Conservation (phyloP, 2,113 vertebrate species). For the Dromaius novaehollandiae region DNA sequence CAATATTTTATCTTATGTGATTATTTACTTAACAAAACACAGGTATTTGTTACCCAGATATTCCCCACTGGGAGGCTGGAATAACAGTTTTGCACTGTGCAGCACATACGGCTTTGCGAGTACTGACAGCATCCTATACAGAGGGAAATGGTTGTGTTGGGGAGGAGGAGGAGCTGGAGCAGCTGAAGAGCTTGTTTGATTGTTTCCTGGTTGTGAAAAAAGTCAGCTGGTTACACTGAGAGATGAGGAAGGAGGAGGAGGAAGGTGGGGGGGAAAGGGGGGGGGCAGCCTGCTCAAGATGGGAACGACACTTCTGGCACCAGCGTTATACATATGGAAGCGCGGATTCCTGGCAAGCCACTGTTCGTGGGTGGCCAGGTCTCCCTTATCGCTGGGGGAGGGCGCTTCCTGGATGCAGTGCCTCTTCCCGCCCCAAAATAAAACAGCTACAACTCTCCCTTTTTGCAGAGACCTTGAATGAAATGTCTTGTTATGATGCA, state of each 20-base stretch:
- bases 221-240: constrained; percentile 37
- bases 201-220: constrained; percentile 50
- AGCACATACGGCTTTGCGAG: constrained; percentile 16
- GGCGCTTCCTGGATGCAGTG: not conserved
- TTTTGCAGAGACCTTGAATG: not conserved
- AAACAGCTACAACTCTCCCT: not conserved
- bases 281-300: not conserved
- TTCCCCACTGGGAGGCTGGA: constrained; percentile 52
- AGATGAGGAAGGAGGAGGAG: not conserved
- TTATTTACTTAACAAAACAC: constrained; percentile 36
- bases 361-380: constrained; percentile 48
- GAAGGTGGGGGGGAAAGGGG: not conserved
- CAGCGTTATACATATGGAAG: not conserved
- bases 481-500: not conserved
- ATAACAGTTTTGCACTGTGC: not conserved
- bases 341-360: not conserved
- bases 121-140: constrained; percentile 5
- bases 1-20: constrained; percentile 46
- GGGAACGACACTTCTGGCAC: constrained; percentile 21
- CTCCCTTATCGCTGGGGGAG: not conserved
- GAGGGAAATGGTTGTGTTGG: not conserved
- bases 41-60: constrained; percentile 38
- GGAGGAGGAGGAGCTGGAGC: constrained; percentile 27
- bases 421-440: not conserved
- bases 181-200: constrained; percentile 42